Base-by-base conservation (phyloP, 92 coral and sea anemone species). In the Phenganax subtilis region DNA sequence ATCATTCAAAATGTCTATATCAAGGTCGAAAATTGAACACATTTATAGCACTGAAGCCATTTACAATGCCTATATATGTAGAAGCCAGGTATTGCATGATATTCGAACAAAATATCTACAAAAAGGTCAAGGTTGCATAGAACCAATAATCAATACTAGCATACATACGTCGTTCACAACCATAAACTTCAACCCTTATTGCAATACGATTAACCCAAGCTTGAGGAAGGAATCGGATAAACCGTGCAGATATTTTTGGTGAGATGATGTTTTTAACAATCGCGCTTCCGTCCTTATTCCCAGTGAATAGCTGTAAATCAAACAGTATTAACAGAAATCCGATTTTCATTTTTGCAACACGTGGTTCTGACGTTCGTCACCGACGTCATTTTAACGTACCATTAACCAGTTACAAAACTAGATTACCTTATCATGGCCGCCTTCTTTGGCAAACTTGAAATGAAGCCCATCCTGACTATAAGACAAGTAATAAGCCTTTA, bases 181-280 rank as follows among this genome's bases (percentile, higher is more conserved):
- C 97, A 81, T 86, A 92, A 31, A 92, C 81, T 80, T 92, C 97
- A 44, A 89, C 85, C 55, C 97, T 84, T 92, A 92, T 91, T 6
- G 97, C 91, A 16, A 92, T 92, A 72, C 86, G 89, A 53, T 91
- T 72, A 44, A 87, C 27, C 97, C 97, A 92, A 12, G 85, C 72
- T 84, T 91, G 89, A 64, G 97, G 97, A 66, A 91, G 97, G 77
- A 92, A 72, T 58, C 97, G 92, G 75, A 92, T 83, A 73, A 72
- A 85, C 77, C 89, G 96, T 1, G 96, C 86, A 30, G 51, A 77
- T 79, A 92, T 65, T 60, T 89, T 80, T 30, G 82, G 83, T 12
- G 80, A 84, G 10, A 92, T 86, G 2, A 83, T 73, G 80, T 91
- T 87, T 25, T 76, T 77, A 9, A 91, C 96, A 16, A 87, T 74